Base-by-base conservation (phyloP, 2,888 invertebrate genomes). In the Augiades crinisus region DNA sequence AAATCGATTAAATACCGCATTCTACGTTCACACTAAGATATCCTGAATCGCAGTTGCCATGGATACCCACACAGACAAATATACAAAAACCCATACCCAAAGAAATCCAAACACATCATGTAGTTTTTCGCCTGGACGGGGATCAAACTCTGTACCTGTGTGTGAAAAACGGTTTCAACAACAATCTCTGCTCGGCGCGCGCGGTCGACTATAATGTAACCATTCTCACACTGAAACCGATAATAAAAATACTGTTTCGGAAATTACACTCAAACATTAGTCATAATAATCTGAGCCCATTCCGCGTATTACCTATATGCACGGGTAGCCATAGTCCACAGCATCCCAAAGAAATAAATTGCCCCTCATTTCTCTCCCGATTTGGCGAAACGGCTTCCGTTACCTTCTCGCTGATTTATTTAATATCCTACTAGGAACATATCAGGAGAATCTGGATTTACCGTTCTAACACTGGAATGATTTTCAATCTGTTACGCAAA, bases 351-450 rank as follows among this genome's bases (percentile, higher is more conserved):
- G 64, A 75, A 75, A 75, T 73, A 71, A 70, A 78, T 75, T 64
- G 67, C 62, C 70, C 68, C 67, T 70, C 72, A 75, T 76, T 73
- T 70, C 70, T 63, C 62, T 68, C 73, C 76, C 68, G 75, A 72
- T 81, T 82, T 77, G 78, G 79, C 60, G 68, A 72, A 77, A 72
- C 78, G 62, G 68, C 81, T 81, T 72, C 81, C 70, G 77, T 69
- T 63, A 57, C 66, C 57, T 66, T 59, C 72, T 75, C 62, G 67
- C 71, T 78, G 81, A 78, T 80, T 81, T 81, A 81, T 82, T 72
- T 68, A 73, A 75, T 75, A 68, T 74, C 74, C 68, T 75, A 72
- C 67, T 72, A 64, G 65, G 67, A 71, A 72, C 68, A 65, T 64
- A 55, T 61, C 65, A 64, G 68, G 64, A 65, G 69, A 68, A 71